Evolutionary conservation across 2,797 vertebrate species (phyloP).

Genomic region (Gymnoscopelus braueri): DNA sequence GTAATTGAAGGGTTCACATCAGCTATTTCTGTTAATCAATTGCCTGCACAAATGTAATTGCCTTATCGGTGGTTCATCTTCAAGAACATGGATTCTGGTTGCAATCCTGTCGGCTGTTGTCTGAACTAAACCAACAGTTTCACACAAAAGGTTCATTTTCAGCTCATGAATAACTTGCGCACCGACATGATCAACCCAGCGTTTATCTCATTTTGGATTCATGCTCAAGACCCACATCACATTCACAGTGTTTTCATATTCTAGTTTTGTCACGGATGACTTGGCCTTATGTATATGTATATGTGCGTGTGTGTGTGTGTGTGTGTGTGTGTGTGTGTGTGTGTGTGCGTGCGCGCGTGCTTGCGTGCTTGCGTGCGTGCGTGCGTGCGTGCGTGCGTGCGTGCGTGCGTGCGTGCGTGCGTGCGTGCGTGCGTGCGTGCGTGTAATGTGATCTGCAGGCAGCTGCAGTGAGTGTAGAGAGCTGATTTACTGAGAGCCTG

Average conservation of each 20-base stretch:
- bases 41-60: background rate
- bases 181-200: slow-evolving; percentile 29
- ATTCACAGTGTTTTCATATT: slow-evolving; percentile 17
- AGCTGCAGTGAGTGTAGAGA: slow-evolving; percentile 39
- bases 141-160: slow-evolving; percentile 18
- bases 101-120: slow-evolving; percentile 31
- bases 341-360: slow-evolving; percentile 10
- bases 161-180: slow-evolving; percentile 17
- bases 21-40: background rate
- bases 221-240: slow-evolving; percentile 14
- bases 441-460: slow-evolving; percentile 41
- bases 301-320: background rate
- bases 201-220: slow-evolving; percentile 23
- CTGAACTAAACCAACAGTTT: slow-evolving; percentile 8
- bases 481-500: slow-evolving; percentile 62
- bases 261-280: background rate
- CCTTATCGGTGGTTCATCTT: too few species aligned
- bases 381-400: background rate
- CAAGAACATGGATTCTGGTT: background rate
- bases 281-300: slow-evolving; percentile 8
- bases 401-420: slow-evolving; percentile 8
- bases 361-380: slow-evolving; percentile 4
- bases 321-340: slow-evolving; percentile 5
- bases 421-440: background rate
- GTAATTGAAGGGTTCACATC: too few species aligned